Evolutionary conservation across 2,888 invertebrate genomes (phyloP).

Genomic region (Cryptocheilus praepositus): DNA sequence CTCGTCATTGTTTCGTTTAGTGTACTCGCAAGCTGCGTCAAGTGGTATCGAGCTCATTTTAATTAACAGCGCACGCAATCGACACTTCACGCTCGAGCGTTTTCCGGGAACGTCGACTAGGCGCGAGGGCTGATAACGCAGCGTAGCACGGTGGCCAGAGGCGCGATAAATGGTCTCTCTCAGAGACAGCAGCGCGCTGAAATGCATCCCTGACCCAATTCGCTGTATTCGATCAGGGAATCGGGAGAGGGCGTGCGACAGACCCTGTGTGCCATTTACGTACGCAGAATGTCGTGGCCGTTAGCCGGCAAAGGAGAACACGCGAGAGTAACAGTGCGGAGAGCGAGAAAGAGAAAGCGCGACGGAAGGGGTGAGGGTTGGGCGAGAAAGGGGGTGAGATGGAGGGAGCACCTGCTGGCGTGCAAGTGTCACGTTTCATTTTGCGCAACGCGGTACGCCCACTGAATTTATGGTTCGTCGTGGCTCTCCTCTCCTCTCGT

Average conservation of each 20-base stretch:
- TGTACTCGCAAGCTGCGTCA: no score
- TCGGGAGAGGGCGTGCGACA: slow-evolving; percentile 20
- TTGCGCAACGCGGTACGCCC: slow-evolving; percentile 30
- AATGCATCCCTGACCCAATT: slow-evolving; percentile 36
- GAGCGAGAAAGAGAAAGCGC: background rate
- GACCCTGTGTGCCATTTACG: slow-evolving; percentile 5
- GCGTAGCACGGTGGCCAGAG: no score
- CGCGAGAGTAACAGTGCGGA: no score
- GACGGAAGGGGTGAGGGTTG: background rate
- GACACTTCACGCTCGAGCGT: no score
- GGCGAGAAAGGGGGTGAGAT: background rate
- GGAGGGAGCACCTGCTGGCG: slow-evolving; percentile 2
- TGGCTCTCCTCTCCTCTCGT: slow-evolving; percentile 15
- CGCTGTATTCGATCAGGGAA: slow-evolving; percentile 27
- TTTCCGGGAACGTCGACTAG: no score
- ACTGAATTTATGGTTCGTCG: slow-evolving; percentile 40
- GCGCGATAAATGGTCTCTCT: no score
- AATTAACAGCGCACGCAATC: no score
- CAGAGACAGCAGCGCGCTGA: slow-evolving; percentile 6
- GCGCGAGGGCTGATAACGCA: no score
- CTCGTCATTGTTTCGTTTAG: no score
- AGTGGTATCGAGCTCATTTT: no score
- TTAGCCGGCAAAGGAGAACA: background rate
- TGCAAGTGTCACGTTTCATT: slow-evolving; percentile 28
- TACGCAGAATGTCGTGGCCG: slow-evolving; percentile 17